Evolutionary conservation across 2,888 invertebrate species (phyloP), one percentile per base, ranked within the genome.

Genomic region (Pterostichus niger): DNA sequence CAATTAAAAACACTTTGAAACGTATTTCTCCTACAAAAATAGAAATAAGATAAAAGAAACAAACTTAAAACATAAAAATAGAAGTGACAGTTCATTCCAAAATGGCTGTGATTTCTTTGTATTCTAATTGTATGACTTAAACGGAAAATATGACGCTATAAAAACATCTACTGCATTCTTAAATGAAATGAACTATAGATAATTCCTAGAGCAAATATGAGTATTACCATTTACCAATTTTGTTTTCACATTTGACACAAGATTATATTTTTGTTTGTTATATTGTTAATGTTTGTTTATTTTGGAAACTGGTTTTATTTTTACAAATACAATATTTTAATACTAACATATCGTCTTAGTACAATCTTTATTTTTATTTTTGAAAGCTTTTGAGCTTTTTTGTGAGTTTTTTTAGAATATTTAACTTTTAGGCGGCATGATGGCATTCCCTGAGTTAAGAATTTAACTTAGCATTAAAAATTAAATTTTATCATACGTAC

Each of bases 241-340:
- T 68, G 40, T 68, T 56, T 68, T 68, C 11, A 44, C 10, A 13
- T 24, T 24, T 15, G 17, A 44, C 31, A 33, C 44, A 68, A 44
- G 40, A 68, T 68, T 71, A 64, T 64, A 64, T 71, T 40, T 11
- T 64, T 40, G 9, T 71, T 71, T 71, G 68, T 71, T 71, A 71
- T 17, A 44, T 71, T 71, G 68, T 46, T 44, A 11, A 44, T 64
- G 64, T 64, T 56, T 56, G 56, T 56, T 24, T 71, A 71, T 71
- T 68, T 71, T 71, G 40, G 68, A 40, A 71, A 6, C 17, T 17
- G 68, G 68, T 71, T 71, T 40, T 71, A 71, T 17, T 71, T 71
- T 44, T 71, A 71, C 10, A 40, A 71, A 71, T 71, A 71, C 13
- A 49, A 49, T 71, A 44, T 71, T 71, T 71, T 71, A 71, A 71